phyloP scores from a whole-genome alignment of 2,888 invertebrate species.

The Scaptomyza flava region DNA sequence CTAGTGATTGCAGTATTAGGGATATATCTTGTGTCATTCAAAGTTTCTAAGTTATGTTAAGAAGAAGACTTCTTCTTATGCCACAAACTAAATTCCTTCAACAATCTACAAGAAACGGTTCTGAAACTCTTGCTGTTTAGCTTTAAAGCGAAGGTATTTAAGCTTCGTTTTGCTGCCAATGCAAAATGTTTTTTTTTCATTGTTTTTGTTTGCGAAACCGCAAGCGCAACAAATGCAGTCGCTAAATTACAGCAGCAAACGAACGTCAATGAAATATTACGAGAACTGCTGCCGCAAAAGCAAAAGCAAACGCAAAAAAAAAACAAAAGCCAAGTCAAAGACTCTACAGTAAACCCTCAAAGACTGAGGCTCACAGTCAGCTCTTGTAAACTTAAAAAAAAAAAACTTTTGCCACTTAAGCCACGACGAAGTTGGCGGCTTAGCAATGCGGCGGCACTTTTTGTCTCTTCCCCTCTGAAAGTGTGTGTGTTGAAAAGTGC shows the following conservation, averaged over 20 bases:
- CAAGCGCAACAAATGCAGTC: conserved; percentile 73
- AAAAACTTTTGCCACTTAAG: conserved; percentile 68
- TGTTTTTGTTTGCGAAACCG: conserved; percentile 49
- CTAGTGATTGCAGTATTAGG: background rate
- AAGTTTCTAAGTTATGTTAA: too few species aligned
- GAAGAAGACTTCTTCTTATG: too few species aligned
- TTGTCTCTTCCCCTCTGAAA: conserved; percentile 12
- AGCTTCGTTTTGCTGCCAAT: conserved; percentile 16
- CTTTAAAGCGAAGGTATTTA: conserved; percentile 12
- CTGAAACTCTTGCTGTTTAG: background rate
- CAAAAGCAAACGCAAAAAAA: conserved; percentile 3
- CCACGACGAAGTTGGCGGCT: conserved; percentile 47
- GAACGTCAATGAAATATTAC: conserved; percentile 53
- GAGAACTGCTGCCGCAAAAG: conserved; percentile 18
- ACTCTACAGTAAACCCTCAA: too few species aligned
- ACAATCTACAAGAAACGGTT: background rate
- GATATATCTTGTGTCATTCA: too few species aligned
- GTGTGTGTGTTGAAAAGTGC: conserved; percentile 51
- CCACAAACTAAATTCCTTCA: background rate
- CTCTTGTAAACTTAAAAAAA: conserved; percentile 19
- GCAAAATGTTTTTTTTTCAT: background rate
- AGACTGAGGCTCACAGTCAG: conserved; percentile 10
- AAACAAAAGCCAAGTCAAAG: conserved; percentile 21
- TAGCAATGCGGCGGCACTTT: conserved; percentile 63
- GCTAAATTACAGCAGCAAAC: conserved; percentile 64